These are phyloP conservation scores for Tragelaphus eurycerus DNA, from an alignment of 2,797 vertebrate species.

Conservation along the genomic window DNA sequence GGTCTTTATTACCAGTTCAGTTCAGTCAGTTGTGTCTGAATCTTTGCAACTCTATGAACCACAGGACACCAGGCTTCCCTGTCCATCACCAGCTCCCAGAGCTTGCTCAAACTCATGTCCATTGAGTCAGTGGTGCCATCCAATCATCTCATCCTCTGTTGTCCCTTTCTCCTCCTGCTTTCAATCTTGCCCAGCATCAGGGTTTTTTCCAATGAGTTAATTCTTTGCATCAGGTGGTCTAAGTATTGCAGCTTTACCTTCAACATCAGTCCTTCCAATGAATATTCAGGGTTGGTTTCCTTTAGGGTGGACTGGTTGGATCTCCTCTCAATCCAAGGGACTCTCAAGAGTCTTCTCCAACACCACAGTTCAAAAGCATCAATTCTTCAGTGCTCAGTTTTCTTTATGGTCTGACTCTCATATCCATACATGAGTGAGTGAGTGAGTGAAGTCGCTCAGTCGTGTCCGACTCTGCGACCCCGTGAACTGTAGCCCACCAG, in stretches of 20 bases:
- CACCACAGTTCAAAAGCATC: neutral
- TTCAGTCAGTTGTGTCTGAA: neutral
- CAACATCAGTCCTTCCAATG: neutral
- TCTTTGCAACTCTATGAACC: neutral
- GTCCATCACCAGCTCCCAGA: neutral
- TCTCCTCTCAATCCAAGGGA: neutral
- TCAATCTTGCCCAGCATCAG: neutral
- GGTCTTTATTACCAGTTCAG: neutral
- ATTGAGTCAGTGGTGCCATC: neutral
- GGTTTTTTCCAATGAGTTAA: neutral
- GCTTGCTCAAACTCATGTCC: neutral
- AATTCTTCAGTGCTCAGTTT: neutral
- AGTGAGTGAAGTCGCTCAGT: too few relatives aligned
- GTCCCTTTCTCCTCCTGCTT: neutral
- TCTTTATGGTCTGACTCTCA: neutral
- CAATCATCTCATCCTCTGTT: neutral
- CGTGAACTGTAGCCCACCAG: too few relatives aligned
- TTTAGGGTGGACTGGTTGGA: neutral
- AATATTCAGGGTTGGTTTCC: neutral
- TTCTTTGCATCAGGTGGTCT: neutral
- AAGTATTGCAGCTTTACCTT: neutral
- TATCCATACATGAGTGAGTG: neutral
- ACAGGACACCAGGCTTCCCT: neutral
- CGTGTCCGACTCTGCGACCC: too few relatives aligned
- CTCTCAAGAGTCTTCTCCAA: neutral